phyloP scores from a whole-genome alignment of 2,797 vertebrate genomes.

The Micromesistius poutassou region DNA sequence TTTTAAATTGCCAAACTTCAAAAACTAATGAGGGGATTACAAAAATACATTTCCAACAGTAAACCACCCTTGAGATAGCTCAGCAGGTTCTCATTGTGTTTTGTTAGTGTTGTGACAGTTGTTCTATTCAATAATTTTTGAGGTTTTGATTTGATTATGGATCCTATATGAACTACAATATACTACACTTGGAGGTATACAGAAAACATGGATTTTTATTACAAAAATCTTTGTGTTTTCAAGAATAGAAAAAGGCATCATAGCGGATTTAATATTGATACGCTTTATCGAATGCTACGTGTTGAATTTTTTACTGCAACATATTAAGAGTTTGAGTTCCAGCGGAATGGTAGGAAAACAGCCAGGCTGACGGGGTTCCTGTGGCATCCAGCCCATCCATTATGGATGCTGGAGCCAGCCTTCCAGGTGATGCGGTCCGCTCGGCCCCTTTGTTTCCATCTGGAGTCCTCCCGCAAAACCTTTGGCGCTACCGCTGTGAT shows the following conservation, averaged over 20 bases:
- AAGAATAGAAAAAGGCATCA: neutral
- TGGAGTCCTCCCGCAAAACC: neutral
- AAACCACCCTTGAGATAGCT: constrained; percentile 14
- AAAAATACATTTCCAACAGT: neutral
- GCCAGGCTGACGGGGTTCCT: neutral
- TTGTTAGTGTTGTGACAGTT: neutral
- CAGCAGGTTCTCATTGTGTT: neutral
- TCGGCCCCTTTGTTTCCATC: neutral
- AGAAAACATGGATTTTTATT: neutral
- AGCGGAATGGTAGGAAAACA: neutral
- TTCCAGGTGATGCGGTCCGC: neutral
- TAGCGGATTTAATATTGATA: neutral
- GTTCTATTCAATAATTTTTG: neutral
- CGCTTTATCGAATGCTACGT: neutral
- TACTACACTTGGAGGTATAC: neutral
- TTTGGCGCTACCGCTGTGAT: neutral
- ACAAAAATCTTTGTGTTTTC: neutral
- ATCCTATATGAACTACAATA: neutral
- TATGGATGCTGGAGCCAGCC: neutral
- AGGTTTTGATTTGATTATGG: constrained; percentile 3
- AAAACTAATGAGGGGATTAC: neutral
- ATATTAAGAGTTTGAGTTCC: neutral
- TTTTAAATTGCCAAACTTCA: neutral
- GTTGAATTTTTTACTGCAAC: neutral
- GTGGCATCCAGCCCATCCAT: neutral